Base-by-base conservation (phyloP, 2,113 vertebrate species). In the Dicrurus megarhynchus region DNA sequence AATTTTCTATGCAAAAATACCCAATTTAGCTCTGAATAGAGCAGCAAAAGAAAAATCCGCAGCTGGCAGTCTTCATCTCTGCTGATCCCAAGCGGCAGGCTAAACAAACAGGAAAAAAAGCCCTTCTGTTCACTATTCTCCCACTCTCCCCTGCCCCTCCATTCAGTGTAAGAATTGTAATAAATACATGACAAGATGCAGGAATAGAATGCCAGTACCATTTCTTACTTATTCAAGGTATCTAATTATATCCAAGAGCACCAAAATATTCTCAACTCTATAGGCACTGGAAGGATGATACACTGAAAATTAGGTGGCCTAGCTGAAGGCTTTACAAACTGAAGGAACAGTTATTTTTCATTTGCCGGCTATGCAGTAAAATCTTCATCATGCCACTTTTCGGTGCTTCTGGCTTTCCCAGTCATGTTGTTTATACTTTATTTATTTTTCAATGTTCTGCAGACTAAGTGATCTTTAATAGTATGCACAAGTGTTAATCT, bases 61-160 rank as follows among this genome's bases (percentile, higher is more conserved):
- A 97, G 65, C 85, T 96, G 95, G 86, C 35, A 53, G 32, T 70
- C 22, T 61, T 93, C 41, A 63, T 77, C n/a, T 83, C 75, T 92
- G 60, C 41, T 3, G 16, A 73, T 92, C 90, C 80, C 90, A 87
- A 75, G 37, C 0, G 33, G 30, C 46, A 87, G 67, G 24, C 50
- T 90, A 87, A 90, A 65, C 44, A 91, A 93, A 80, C 30, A 92
- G 41, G 49, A 75, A 55, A 88, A 92, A 74, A 83, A 35, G 0
- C 2, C 21, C 33, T 46, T 92, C 90, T 93, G 74, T 67, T 91
- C 53, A 55, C 60, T 80, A 2, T 82, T 84, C 24, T 92, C 41
- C 16, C 7, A 50, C 42, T 78, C 32, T 37, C 37, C 37, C 16
- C 26, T 57, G 28, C 16, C 6, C 13, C 8, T 27, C 42, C 41